Evolutionary conservation across 2,888 invertebrate species (phyloP), one percentile per base, ranked within the genome.

Genomic region (Rosalia funebris): DNA sequence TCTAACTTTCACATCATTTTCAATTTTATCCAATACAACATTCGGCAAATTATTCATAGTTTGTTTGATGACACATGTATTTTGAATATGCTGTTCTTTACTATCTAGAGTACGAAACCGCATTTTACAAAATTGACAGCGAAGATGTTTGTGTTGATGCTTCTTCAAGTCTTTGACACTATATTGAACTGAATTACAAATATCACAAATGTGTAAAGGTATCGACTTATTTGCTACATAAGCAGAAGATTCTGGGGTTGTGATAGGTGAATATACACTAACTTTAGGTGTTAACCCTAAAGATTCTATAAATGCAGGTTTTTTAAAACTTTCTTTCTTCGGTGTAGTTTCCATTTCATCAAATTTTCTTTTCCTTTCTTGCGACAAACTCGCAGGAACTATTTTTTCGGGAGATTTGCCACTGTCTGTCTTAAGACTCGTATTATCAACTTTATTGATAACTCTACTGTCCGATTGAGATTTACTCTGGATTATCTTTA

Each of bases 111-210:
- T 62, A 37, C 56, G 60, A 55, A 73, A 73, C 36, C 47, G 57
- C 2, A 20, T 17, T 41, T 65, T 73, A 41, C 75, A 75, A 45
- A 75, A 71, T 20, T 67, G 70, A 47, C 75, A 75, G 14, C 58
- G 60, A 42, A 66, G 66, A 48, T 75, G 75, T 32, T 55, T 66
- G 1, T 11, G 34, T 39, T 55, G 54, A 47, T 75, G 75, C 15
- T 32, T 53, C 32, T 66, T 69, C 17, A 75, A 53, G 10, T 65
- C 64, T 39, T 41, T 63, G 0, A 57, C 37, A 16, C 16, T 66
- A 17, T 63, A 47, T 39, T 67, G 65, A 11, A 69, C 60, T n/a
- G 63, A 56, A 55, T 70, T 68, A 57, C 74, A 75, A 2, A 73
- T 53, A 47, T 62, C 60, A 44, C 75, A 75, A 7, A 68, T 53